These are phyloP conservation scores for Edolisoma coerulescens DNA, from an alignment of 2,113 vertebrate species.

Conservation along the genomic window DNA sequence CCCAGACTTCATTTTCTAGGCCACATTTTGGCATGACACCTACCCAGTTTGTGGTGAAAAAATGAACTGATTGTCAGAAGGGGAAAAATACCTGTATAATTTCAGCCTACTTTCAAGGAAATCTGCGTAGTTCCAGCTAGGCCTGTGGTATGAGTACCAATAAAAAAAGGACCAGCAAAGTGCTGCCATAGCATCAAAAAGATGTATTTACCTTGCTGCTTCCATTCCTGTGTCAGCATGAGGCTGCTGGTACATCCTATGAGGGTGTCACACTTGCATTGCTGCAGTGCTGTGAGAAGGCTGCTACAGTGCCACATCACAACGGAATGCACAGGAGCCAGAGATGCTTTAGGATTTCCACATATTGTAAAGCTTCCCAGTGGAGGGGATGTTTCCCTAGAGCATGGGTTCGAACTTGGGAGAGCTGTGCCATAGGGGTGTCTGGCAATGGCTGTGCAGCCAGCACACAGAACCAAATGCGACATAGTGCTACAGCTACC, in stretches of 20 bases:
- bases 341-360: neutral
- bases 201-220: neutral
- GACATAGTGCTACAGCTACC: fast-evolving
- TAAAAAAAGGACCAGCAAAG: neutral
- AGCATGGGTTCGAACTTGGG: neutral
- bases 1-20: neutral
- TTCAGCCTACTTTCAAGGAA: neutral
- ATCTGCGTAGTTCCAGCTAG: neutral
- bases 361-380: neutral
- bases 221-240: neutral
- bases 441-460: neutral
- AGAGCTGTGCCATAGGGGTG: neutral
- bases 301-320: neutral
- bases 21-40: neutral
- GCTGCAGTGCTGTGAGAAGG: neutral
- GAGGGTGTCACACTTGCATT: neutral
- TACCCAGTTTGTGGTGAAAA: neutral
- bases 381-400: neutral
- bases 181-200: neutral
- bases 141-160: neutral
- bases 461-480: neutral
- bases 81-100: neutral
- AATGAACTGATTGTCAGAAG: neutral
- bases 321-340: neutral
- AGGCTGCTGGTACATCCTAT: neutral